Evolutionary conservation across 2,888 invertebrate species (phyloP).

Genomic region (Epistrophella euchroma): DNA sequence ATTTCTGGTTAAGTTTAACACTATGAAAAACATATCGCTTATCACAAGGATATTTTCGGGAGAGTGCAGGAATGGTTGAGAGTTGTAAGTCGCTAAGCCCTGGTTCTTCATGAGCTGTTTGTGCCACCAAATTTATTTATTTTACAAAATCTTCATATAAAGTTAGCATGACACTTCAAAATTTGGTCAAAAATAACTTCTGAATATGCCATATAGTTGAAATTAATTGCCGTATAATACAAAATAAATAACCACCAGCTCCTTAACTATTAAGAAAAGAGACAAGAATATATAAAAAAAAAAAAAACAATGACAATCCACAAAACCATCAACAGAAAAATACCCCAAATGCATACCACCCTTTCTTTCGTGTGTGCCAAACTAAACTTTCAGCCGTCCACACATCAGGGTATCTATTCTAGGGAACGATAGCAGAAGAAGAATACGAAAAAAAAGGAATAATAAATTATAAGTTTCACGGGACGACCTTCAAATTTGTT

Average conservation of each 20-base stretch:
- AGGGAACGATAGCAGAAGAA: conserved; percentile 23
- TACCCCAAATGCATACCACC: conserved; percentile 14
- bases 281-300: not conserved
- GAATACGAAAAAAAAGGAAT: conserved; percentile 17
- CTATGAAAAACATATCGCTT: too few relatives aligned
- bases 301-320: conserved; percentile 1
- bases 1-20: too few relatives aligned
- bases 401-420: conserved; percentile 10
- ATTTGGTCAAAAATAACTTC: too few relatives aligned
- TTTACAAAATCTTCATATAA: too few relatives aligned
- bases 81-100: too few relatives aligned
- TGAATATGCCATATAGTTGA: too few relatives aligned
- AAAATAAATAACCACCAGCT: not conserved
- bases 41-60: too few relatives aligned
- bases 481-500: conserved; percentile 71
- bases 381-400: conserved; percentile 6
- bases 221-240: too few relatives aligned
- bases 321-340: not conserved
- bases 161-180: too few relatives aligned
- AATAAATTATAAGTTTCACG: conserved; percentile 68
- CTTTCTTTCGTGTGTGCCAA: not conserved
- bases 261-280: conserved; percentile 9
- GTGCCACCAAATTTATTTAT: too few relatives aligned
- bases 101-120: too few relatives aligned
- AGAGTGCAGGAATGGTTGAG: too few relatives aligned